Conservation (phyloP, 2,888 invertebrate species). For the Platerodrilus igneus region DNA sequence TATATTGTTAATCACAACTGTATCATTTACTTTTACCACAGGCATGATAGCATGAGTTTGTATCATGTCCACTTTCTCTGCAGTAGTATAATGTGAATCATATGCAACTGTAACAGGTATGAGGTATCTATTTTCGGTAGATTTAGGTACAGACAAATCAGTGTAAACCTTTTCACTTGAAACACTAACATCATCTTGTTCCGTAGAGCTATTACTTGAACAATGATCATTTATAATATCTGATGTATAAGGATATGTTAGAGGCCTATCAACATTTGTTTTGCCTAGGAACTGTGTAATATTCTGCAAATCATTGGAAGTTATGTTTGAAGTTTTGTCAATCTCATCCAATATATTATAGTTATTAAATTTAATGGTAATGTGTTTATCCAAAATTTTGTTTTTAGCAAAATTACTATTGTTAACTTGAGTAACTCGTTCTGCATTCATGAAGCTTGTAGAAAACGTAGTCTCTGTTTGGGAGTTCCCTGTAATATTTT, state of each 20-base stretch:
- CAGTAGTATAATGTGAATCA: too few relatives aligned
- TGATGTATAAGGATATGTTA: conserved; percentile 62
- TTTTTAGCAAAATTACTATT: conserved; percentile 46
- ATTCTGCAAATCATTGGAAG: conserved; percentile 30
- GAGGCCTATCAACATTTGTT: conserved; percentile 57
- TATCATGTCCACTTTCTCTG: too few relatives aligned
- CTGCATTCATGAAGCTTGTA: conserved; percentile 39
- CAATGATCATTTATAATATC: conserved; percentile 17
- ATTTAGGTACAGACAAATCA: too few relatives aligned
- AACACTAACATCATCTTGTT: too few relatives aligned
- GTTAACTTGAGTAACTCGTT: conserved; percentile 44
- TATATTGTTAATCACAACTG: conserved; percentile 15
- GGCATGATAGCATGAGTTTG: too few relatives aligned
- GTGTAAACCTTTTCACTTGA: too few relatives aligned
- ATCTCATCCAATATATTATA: conserved; percentile 25
- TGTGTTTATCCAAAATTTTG: conserved; percentile 41
- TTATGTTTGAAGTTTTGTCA: conserved; percentile 15
- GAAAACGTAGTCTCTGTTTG: conserved; percentile 11
- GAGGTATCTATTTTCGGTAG: too few relatives aligned
- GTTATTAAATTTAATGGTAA: conserved; percentile 25
- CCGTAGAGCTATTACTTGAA: too few relatives aligned
- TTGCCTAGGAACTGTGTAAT: conserved; percentile 39
- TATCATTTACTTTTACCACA: conserved; percentile 32
- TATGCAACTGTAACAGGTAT: too few relatives aligned
- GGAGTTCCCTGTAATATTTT: conserved; percentile 26